Percentiles rank a stretch among this genome's conserved stretches.
phyloP scores from a whole-genome alignment of 2,888 invertebrate species.

The Bombyx huttoni region DNA sequence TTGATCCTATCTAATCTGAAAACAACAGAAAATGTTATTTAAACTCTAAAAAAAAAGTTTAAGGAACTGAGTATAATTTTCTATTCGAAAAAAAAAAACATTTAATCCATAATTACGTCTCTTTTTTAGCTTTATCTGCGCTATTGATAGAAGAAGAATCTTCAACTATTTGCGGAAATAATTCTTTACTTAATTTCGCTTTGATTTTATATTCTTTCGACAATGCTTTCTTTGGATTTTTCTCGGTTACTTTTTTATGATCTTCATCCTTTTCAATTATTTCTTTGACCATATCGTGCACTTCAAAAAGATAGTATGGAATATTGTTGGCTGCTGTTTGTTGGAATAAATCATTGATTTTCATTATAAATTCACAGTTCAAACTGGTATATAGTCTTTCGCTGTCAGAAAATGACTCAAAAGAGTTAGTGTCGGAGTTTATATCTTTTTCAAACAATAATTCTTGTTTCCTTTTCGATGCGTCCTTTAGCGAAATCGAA shows the following conservation, averaged over 20 bases:
- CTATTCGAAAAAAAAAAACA: too few species aligned
- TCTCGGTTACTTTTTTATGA: slow-evolving; percentile 25
- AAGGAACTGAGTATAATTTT: too few species aligned
- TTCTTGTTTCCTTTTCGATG: slow-evolving; percentile 18
- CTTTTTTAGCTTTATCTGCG: slow-evolving; percentile 21
- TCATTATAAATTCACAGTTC: slow-evolving; percentile 23
- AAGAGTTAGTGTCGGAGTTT: slow-evolving; percentile 1
- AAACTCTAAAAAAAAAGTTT: too few species aligned
- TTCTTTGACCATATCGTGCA: slow-evolving; percentile 34
- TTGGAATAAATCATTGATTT: slow-evolving; percentile 22
- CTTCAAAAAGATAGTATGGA: slow-evolving; percentile 34
- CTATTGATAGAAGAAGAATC: slow-evolving; percentile 18
- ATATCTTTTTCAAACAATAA: slow-evolving; percentile 1
- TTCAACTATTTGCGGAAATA: slow-evolving; percentile 21
- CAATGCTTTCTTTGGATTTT: slow-evolving; percentile 20
- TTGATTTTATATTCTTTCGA: slow-evolving; percentile 26
- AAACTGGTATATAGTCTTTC: slow-evolving; percentile 21
- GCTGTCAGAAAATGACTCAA: slow-evolving; percentile 14
- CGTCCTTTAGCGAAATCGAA: slow-evolving; percentile 18
- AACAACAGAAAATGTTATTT: slow-evolving; percentile 2
- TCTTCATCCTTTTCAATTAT: slow-evolving; percentile 27
- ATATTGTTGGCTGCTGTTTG: slow-evolving; percentile 8
- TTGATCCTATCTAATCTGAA: slow-evolving; percentile 40
- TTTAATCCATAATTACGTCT: slow-evolving; percentile 21
- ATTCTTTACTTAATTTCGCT: slow-evolving; percentile 30